Evolutionary conservation across 2,888 invertebrate species (phyloP), one percentile per base, ranked within the genome.

Genomic region (Andrena minutula): DNA sequence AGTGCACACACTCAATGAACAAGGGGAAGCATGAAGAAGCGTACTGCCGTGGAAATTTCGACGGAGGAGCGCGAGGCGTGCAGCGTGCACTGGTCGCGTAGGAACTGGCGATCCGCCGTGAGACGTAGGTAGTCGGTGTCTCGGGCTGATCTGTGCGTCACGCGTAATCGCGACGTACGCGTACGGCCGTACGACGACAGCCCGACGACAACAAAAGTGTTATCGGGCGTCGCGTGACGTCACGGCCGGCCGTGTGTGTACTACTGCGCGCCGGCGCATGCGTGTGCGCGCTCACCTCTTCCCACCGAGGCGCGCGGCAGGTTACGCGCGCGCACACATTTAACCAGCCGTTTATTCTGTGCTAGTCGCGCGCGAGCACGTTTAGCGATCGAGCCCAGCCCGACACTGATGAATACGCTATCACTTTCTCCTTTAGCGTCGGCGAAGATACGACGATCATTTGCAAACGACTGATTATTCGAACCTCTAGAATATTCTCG

Each of bases 151-250:
- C 82, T 66, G 79, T 74, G 79, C 79, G 76, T 84, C 79, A 83
- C 76, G 79, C 79, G 79, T 77, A 72, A 78, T 83, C 83, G 66
- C 41, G 61, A 47, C 75, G 53, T 76, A 83, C 79, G 56, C 56
- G 75, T 65, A 66, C 70, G 83, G 71, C 82, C 56, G 75, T 61
- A 60, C 70, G 83, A 75, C 82, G 83, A 83, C 78, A 75, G 65
- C 26, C 30, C 77, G 71, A 78, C 79, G 82, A 82, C 83, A 82
- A 83, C 83, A 83, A 83, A 83, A 83, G 83, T 82, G 66, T 76
- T 75, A 82, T 82, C 83, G 60, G 78, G 70, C 72, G 83, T 79
- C 74, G 69, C 70, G 79, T 84, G 83, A 84, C 84, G 84, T 83
- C 83, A 83, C 75, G 49, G 51, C 35, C 32, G 70, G n/a, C 20